Conservation (phyloP, 2,113 vertebrate genomes). For the Ammodytes marinus region DNA sequence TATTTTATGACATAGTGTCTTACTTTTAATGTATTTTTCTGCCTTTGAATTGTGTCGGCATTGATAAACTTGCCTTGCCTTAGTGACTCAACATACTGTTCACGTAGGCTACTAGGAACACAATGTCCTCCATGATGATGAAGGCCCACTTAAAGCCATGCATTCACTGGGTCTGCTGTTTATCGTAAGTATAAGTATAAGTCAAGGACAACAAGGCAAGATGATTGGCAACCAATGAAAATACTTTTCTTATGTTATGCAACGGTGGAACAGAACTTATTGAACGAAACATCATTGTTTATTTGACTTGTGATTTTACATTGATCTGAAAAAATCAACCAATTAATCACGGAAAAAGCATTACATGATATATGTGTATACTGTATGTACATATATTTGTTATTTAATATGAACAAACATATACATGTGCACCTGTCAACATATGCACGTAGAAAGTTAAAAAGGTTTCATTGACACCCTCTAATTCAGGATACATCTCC, state of each 20-base stretch:
- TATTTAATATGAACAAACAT: too few species aligned
- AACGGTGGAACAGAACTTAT: not conserved
- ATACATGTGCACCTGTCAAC: not conserved
- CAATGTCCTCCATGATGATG: not conserved
- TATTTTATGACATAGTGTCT: too few species aligned
- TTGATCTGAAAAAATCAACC: not conserved
- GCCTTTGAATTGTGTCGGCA: too few species aligned
- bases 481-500: not conserved
- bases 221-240: too few species aligned
- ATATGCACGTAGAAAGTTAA: not conserved
- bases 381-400: too few species aligned
- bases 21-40: too few species aligned
- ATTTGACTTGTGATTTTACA: not conserved
- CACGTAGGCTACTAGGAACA: constrained; percentile 4
- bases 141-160: not conserved
- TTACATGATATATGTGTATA: too few species aligned
- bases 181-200: not conserved
- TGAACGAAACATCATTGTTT: not conserved
- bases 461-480: not conserved
- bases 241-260: not conserved
- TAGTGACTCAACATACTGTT: not conserved
- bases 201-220: not conserved
- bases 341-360: not conserved
- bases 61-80: too few species aligned
- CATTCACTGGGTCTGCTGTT: not conserved